A percentile compares a stretch with the other conserved stretches of the same genome.
Conservation (phyloP, 2,888 invertebrate species). For the Mactromeris polynyma region DNA sequence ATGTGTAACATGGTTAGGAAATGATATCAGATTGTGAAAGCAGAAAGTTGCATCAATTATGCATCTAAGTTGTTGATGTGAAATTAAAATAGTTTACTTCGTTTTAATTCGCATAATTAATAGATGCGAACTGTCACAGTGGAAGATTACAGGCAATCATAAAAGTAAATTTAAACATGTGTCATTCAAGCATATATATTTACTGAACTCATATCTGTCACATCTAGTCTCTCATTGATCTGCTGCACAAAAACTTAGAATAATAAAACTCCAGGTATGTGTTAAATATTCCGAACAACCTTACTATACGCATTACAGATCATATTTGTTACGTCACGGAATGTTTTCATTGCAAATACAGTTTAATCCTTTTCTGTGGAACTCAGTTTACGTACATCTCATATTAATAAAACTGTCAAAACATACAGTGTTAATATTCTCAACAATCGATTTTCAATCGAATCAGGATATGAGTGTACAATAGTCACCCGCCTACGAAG, state of each 20-base stretch:
- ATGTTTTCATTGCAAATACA: neutral
- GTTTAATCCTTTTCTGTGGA: too few relatives aligned
- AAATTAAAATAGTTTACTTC: neutral
- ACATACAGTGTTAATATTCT: too few relatives aligned
- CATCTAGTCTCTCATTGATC: neutral
- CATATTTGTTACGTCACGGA: neutral
- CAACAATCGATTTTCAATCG: too few relatives aligned
- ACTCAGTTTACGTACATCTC: too few relatives aligned
- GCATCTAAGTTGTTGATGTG: slow-evolving; percentile 7
- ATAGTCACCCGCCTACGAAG: too few relatives aligned
- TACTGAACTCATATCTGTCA: neutral
- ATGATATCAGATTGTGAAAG: neutral
- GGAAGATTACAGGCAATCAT: neutral
- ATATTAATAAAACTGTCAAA: too few relatives aligned
- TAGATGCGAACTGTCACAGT: neutral
- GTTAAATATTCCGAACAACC: neutral
- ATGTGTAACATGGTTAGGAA: slow-evolving; percentile 15
- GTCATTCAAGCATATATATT: neutral
- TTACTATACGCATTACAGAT: neutral
- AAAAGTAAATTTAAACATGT: neutral
- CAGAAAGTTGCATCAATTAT: slow-evolving; percentile 18
- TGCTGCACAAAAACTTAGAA: neutral
- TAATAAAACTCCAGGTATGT: neutral
- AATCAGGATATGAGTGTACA: too few relatives aligned
- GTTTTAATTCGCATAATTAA: neutral